Base-by-base conservation (phyloP, 2,888 invertebrate genomes). In the Platycheirus albimanus region DNA sequence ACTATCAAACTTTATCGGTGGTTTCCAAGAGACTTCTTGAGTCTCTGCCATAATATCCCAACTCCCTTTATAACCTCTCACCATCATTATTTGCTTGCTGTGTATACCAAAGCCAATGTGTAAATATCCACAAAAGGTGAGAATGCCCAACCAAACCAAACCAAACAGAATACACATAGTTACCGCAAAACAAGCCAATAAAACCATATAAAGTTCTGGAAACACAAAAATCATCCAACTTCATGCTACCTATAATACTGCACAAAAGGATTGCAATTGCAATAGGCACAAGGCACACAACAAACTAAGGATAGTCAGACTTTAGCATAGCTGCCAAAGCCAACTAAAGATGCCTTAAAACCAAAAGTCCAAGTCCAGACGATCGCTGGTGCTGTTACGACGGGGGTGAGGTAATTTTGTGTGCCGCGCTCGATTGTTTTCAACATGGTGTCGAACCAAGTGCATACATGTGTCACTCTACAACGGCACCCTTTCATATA, bases 381-480 rank as follows among this genome's bases (percentile, higher is more conserved):
- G 15, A 33, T 11, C 20, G 15, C n/a, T n/a, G n/a, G n/a, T n/a
- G n/a, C n/a, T n/a, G n/a, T n/a, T n/a, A n/a, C n/a, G n/a, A n/a
- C n/a, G 47, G 43, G 33, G 24, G 41, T 61, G 58, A 45, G 64
- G 41, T 52, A 71, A 76, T 80, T 83, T 69, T 58, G 61, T 69
- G 67, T 69, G 51, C 83, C 66, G 64, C 63, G 63, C 7, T 24
- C 86, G 85, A 86, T 86, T 86, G 88, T 85, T 85, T 81, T 80
- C 74, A 84, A 74, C 84, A 87, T 85, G 88, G 87, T 89, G 89
- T 90, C 90, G 89, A 89, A 90, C 88, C 87, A 87, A 88, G 87
- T 88, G 89, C 89, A 90, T 90, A 90, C 90, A 90, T 89, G 88
- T 90, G 90, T 90, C 90, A 90, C 86, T 88, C 89, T 86, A 72